These are phyloP conservation scores for Apis laboriosa DNA, from an alignment of 1,140 invertebrate genomes.

Conservation along the genomic window DNA sequence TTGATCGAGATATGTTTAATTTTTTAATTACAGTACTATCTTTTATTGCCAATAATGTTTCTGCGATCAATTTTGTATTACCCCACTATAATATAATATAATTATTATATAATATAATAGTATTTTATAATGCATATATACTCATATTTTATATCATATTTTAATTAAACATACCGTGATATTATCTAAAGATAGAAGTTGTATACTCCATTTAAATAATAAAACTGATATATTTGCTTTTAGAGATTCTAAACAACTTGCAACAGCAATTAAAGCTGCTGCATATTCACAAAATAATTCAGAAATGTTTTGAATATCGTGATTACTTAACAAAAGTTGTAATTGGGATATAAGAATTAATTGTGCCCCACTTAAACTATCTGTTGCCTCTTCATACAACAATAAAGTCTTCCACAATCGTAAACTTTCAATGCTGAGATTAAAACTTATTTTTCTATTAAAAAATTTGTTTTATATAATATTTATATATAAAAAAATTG, in stretches of 20 bases:
- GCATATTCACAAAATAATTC: conserved; percentile 75
- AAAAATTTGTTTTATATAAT: conserved; percentile 27
- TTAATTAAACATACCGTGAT: conserved; percentile 66
- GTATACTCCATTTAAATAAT: conserved; percentile 75
- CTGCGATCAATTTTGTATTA: conserved; percentile 71
- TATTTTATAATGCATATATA: no score
- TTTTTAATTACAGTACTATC: conserved; percentile 63
- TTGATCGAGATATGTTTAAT: conserved; percentile 63
- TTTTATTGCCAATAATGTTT: conserved; percentile 64
- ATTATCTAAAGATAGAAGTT: conserved; percentile 66
- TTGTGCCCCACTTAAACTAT: conserved; percentile 68
- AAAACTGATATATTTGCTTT: conserved; percentile 64
- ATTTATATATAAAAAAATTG: background rate
- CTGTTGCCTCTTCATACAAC: conserved; percentile 61
- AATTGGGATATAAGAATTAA: conserved; percentile 71
- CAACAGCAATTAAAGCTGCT: conserved; percentile 69
- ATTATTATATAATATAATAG: no score
- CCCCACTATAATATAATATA: conserved; percentile 67
- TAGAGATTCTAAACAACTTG: conserved; percentile 58
- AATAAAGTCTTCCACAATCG: conserved; percentile 76
- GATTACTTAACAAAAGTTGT: conserved; percentile 68
- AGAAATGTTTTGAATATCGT: conserved; percentile 69
- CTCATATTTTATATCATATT: conserved; percentile 1
- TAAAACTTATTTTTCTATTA: conserved; percentile 58
- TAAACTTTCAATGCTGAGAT: conserved; percentile 74